phyloP scores from a whole-genome alignment of 2,113 vertebrate genomes.

The Aix galericulata region DNA sequence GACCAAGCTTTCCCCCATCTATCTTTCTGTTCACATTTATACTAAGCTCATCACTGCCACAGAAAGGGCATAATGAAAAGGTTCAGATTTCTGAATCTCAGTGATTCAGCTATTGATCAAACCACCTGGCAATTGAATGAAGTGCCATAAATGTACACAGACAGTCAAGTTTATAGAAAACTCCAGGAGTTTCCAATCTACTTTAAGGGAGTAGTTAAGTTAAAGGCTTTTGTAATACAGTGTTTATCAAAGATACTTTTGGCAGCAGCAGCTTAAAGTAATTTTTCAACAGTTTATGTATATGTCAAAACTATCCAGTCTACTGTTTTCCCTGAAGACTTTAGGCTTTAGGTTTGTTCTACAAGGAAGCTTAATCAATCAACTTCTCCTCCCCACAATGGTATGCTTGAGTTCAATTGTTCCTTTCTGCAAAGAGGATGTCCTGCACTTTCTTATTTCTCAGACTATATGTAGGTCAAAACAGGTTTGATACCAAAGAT shows the following conservation, averaged over 20 bases:
- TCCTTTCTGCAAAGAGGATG: not conserved
- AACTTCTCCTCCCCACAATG: not conserved
- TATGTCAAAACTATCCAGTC: not conserved
- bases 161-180: not conserved
- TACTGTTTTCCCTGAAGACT: not conserved
- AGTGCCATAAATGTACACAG: not conserved
- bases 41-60: not conserved
- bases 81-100: slow-evolving; percentile 3
- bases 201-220: not conserved
- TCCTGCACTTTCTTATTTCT: not conserved
- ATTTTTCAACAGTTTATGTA: not conserved
- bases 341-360: not conserved
- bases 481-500: not conserved
- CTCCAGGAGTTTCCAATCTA: not conserved
- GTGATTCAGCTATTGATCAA: slow-evolving; percentile 15
- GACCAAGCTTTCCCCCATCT: not conserved
- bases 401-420: not conserved
- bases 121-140: not conserved
- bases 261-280: not conserved
- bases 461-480: not conserved
- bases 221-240: not conserved
- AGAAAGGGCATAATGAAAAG: not conserved
- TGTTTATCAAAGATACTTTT: slow-evolving; percentile 2
- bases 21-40: not conserved
- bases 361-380: not conserved